Evolutionary conservation across 2,888 invertebrate genomes (phyloP).

Genomic region (Ennomos fuscantarius): DNA sequence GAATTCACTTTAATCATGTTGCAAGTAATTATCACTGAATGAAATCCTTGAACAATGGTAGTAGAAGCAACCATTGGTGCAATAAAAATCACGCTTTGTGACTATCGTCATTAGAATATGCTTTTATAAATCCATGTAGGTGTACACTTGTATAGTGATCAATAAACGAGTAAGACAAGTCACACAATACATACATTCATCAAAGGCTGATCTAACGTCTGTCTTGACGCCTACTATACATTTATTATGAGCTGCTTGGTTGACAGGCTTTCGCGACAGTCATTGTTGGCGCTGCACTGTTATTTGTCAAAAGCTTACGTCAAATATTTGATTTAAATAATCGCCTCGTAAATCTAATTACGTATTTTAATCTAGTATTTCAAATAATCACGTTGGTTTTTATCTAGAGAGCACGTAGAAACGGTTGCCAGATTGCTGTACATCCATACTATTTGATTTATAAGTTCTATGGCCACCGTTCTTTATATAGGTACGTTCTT

Average conservation of each 20-base stretch:
- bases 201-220: conserved; percentile 54
- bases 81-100: conserved; percentile 54
- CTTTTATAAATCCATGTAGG: conserved; percentile 40
- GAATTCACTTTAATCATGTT: conserved; percentile 51
- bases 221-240: conserved; percentile 41
- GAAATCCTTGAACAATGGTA: conserved; percentile 52
- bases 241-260: conserved; percentile 59
- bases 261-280: conserved; percentile 56
- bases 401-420: no score
- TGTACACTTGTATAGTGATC: conserved; percentile 41
- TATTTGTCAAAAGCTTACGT: conserved; percentile 49
- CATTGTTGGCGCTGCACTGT: conserved; percentile 49
- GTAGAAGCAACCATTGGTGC: conserved; percentile 44
- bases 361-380: no score
- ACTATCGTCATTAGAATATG: conserved; percentile 38
- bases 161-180: conserved; percentile 50
- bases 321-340: conserved; percentile 55
- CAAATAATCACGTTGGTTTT: no score
- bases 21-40: conserved; percentile 46
- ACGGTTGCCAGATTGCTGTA: no score
- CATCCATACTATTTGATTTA: no score
- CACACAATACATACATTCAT: conserved; percentile 59
- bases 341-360: neutral
- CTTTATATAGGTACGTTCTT: neutral
- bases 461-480: no score